phyloP scores from a whole-genome alignment of 2,888 invertebrate species.

The Drosophila rubida region DNA sequence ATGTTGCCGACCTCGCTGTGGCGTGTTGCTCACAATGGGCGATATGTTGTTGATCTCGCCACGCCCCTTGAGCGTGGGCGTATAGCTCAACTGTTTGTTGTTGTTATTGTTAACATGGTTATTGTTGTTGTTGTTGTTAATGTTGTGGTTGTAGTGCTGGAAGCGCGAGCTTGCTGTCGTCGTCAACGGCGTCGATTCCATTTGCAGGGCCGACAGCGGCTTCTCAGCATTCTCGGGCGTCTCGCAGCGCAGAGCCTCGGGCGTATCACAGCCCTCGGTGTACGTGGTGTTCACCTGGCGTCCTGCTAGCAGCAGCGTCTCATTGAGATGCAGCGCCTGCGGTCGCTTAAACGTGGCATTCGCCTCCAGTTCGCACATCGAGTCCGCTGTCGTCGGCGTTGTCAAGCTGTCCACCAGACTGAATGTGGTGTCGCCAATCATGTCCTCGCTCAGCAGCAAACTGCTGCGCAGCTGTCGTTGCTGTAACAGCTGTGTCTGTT shows the following conservation, averaged over 20 bases:
- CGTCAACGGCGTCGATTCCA: constrained; percentile 82
- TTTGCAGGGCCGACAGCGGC: constrained; percentile 53
- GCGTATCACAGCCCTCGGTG: constrained; percentile 58
- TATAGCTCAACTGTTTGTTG: constrained; percentile 64
- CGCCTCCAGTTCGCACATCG: constrained; percentile 13
- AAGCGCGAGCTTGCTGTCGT: constrained; percentile 41
- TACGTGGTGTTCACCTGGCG: constrained; percentile 60
- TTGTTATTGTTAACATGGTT: constrained; percentile 35
- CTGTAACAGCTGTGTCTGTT: not conserved
- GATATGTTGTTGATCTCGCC: constrained; percentile 80
- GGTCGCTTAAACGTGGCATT: constrained; percentile 70
- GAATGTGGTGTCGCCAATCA: constrained; percentile 82
- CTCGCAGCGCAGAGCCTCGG: constrained; percentile 69
- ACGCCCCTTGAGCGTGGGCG: constrained; percentile 72
- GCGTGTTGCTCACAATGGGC: constrained; percentile 72
- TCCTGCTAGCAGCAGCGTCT: constrained; percentile 67
- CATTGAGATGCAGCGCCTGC: constrained; percentile 53
- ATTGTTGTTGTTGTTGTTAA: constrained; percentile 36
- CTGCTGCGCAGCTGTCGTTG: constrained; percentile 35
- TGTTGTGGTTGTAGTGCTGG: constrained; percentile 37
- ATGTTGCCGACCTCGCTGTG: constrained; percentile 21
- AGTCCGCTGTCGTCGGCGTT: constrained; percentile 42
- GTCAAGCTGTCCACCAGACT: constrained; percentile 79
- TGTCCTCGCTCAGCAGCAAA: constrained; percentile 77
- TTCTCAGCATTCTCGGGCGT: constrained; percentile 79